Evolutionary conservation across 2,888 invertebrate genomes (phyloP).

Genomic region (Matsumyia berberina): DNA sequence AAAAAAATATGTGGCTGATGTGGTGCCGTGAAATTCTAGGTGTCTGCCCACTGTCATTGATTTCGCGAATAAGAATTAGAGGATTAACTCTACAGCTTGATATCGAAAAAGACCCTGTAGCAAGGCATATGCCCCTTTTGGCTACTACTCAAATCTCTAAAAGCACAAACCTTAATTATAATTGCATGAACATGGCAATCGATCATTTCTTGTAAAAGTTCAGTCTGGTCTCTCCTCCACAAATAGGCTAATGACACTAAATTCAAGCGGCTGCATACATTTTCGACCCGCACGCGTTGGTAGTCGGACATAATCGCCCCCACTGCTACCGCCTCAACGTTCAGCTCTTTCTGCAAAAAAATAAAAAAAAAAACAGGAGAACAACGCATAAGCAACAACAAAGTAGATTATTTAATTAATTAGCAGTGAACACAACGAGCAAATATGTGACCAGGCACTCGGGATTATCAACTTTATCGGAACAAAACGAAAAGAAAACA

Average conservation of each 20-base stretch:
- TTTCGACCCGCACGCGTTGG: slow-evolving; percentile 98
- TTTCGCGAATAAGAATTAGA: too few relatives aligned
- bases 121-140: not conserved
- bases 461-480: slow-evolving; percentile 7
- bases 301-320: slow-evolving; percentile 99
- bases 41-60: too few relatives aligned
- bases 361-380: not conserved
- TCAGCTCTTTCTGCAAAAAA: slow-evolving; percentile 85
- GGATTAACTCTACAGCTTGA: too few relatives aligned
- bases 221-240: slow-evolving; percentile 98
- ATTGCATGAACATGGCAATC: slow-evolving; percentile 95
- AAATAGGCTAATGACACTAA: slow-evolving; percentile 96
- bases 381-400: not conserved
- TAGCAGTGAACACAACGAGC: slow-evolving; percentile 2
- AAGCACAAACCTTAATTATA: slow-evolving; percentile 93
- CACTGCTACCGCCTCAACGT: slow-evolving; percentile 96
- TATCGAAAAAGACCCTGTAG: too few relatives aligned
- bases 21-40: too few relatives aligned
- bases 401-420: slow-evolving; percentile 10
- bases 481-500: slow-evolving; percentile 21
- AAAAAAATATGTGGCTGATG: too few relatives aligned
- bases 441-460: slow-evolving; percentile 11
- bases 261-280: slow-evolving; percentile 97
- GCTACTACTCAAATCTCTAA: not conserved
- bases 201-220: slow-evolving; percentile 98